Percentiles rank a stretch among this genome's conserved stretches.
These are phyloP conservation scores for Cheilosia soror DNA, from an alignment of 2,888 invertebrate species.

Conservation along the genomic window DNA sequence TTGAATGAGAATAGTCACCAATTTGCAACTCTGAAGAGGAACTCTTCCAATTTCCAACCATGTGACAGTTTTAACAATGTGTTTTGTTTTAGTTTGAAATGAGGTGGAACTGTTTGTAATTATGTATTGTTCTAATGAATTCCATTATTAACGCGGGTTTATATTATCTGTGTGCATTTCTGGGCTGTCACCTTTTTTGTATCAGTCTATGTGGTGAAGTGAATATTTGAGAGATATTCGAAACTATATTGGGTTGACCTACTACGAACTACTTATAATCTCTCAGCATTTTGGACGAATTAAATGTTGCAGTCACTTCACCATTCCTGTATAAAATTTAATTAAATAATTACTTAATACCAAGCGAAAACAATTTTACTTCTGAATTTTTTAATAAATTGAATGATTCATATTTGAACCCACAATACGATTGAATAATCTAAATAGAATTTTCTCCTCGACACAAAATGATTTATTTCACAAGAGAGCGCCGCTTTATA, in stretches of 20 bases:
- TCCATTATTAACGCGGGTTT: no score
- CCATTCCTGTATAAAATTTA: background rate
- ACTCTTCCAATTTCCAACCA: background rate
- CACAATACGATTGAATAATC: background rate
- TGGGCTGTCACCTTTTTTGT: no score
- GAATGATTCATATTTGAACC: no score
- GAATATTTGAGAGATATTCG: no score
- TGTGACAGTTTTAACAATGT: background rate
- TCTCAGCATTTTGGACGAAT: no score
- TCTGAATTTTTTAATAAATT: background rate
- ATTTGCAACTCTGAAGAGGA: background rate
- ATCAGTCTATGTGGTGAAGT: no score
- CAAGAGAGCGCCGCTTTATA: background rate
- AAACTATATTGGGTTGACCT: no score
- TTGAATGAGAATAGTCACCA: background rate
- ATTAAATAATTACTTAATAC: background rate
- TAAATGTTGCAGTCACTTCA: no score
- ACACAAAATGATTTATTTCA: slow-evolving; percentile 11
- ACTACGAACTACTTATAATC: no score
- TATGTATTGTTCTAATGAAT: no score
- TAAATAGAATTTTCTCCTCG: background rate
- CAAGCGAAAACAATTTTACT: background rate
- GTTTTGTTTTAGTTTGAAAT: background rate
- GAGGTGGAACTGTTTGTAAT: no score
- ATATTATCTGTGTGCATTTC: no score